These are phyloP conservation scores for Hepsetus odoe DNA, from an alignment of 2,113 vertebrate genomes.

Conservation along the genomic window DNA sequence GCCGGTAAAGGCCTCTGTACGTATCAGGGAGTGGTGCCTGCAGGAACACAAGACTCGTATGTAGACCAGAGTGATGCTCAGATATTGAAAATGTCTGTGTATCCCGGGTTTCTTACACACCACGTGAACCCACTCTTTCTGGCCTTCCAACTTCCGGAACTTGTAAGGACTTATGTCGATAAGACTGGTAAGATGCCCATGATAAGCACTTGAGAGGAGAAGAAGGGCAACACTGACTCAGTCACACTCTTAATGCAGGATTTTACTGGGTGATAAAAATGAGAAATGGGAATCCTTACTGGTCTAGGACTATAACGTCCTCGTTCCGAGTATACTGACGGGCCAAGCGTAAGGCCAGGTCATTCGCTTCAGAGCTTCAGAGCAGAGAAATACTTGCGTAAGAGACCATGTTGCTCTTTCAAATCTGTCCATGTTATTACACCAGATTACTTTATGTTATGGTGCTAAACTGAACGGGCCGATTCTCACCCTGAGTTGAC, in stretches of 20 bases:
- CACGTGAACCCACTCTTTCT: slow-evolving; percentile 98
- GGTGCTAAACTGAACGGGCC: background rate
- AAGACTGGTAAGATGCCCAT: slow-evolving; percentile 92
- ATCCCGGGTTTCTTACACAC: slow-evolving; percentile 73
- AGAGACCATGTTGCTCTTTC: background rate
- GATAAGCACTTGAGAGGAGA: slow-evolving; percentile 84
- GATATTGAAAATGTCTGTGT: background rate
- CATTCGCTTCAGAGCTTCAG: slow-evolving; percentile 91
- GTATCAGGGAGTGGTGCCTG: slow-evolving; percentile 92
- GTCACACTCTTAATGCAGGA: background rate
- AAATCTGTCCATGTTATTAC: background rate
- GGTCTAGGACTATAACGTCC: slow-evolving; percentile 89
- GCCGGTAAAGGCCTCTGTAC: slow-evolving; percentile 85
- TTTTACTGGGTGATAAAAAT: too few species aligned
- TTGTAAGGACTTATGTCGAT: slow-evolving; percentile 98
- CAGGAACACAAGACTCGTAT: background rate
- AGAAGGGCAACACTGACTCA: slow-evolving; percentile 40
- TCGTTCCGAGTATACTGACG: slow-evolving; percentile 84
- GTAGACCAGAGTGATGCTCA: background rate
- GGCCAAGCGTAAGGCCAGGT: slow-evolving; percentile 89
- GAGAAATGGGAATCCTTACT: slow-evolving; percentile 77
- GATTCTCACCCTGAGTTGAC: slow-evolving; percentile 91
- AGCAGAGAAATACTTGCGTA: slow-evolving; percentile 12
- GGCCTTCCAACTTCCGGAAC: slow-evolving; percentile 88
- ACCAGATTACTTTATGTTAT: background rate